Evolutionary conservation across 2,797 vertebrate genomes (phyloP).

Genomic region (Schizopygopsis malacanthus): DNA sequence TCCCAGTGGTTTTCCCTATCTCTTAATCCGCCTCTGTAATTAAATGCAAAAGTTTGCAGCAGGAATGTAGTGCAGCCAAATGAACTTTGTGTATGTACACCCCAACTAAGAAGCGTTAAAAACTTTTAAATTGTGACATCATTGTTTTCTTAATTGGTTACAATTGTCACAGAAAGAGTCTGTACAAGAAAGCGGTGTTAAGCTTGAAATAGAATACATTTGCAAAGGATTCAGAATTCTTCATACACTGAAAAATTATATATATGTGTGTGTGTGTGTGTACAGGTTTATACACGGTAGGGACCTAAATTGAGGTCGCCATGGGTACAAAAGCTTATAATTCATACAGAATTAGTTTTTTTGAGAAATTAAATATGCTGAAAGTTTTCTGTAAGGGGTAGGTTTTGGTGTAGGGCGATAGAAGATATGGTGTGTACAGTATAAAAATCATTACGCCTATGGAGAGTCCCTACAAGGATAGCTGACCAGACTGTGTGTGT

Average conservation of each 20-base stretch:
- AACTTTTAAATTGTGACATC: background rate
- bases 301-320: no score
- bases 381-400: no score
- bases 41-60: background rate
- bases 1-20: background rate
- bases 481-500: no score
- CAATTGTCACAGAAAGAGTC: background rate
- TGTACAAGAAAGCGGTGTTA: background rate
- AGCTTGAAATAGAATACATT: background rate
- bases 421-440: no score
- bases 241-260: background rate
- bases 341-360: no score
- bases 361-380: no score
- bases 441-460: no score
- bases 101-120: background rate
- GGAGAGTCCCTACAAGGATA: no score
- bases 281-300: no score
- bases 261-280: no score
- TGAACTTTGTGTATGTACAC: background rate
- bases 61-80: background rate
- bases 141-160: background rate
- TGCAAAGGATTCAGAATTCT: background rate
- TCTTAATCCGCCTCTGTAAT: background rate
- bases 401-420: no score
- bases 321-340: no score